phyloP scores from a whole-genome alignment of 2,888 invertebrate species.

The Nomada goodeniana region DNA sequence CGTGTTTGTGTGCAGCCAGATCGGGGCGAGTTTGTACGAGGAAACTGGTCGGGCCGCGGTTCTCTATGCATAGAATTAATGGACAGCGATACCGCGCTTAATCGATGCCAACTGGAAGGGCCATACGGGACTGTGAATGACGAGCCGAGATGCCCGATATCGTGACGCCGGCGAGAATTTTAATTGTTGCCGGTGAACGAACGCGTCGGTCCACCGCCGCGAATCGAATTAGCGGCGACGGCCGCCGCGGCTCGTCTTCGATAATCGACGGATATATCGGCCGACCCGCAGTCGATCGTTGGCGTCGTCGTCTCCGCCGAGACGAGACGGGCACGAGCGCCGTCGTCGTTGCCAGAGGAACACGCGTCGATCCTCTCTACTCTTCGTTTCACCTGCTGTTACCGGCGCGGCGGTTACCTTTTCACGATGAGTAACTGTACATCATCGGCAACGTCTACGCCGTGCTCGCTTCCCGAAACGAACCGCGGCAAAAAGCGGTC shows the following conservation, averaged over 20 bases:
- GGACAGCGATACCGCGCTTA: conserved; percentile 62
- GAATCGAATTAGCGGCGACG: conserved; percentile 37
- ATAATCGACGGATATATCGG: conserved; percentile 51
- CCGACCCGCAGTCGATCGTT: conserved; percentile 19
- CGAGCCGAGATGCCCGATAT: conserved; percentile 60
- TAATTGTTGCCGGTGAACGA: conserved; percentile 52
- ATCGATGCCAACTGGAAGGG: conserved; percentile 59
- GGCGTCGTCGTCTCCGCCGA: not conserved
- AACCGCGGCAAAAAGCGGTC: conserved; percentile 28
- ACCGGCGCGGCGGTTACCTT: not conserved
- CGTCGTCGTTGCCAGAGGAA: not conserved
- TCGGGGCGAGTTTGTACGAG: conserved; percentile 30
- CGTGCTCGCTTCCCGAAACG: conserved; percentile 38
- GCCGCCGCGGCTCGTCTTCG: conserved; percentile 11
- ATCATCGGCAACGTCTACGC: conserved; percentile 17
- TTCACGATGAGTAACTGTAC: conserved; percentile 43
- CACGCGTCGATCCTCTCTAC: conserved; percentile 1
- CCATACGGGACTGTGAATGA: conserved; percentile 52
- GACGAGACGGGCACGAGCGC: too few relatives aligned
- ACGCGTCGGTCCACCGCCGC: conserved; percentile 19
- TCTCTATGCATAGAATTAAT: conserved; percentile 75
- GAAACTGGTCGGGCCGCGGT: conserved; percentile 65
- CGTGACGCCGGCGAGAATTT: conserved; percentile 57
- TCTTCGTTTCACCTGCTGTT: not conserved
- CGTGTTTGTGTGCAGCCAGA: conserved; percentile 14